Conservation (phyloP, 2,113 vertebrate genomes). For the Taurulus bubalis region DNA sequence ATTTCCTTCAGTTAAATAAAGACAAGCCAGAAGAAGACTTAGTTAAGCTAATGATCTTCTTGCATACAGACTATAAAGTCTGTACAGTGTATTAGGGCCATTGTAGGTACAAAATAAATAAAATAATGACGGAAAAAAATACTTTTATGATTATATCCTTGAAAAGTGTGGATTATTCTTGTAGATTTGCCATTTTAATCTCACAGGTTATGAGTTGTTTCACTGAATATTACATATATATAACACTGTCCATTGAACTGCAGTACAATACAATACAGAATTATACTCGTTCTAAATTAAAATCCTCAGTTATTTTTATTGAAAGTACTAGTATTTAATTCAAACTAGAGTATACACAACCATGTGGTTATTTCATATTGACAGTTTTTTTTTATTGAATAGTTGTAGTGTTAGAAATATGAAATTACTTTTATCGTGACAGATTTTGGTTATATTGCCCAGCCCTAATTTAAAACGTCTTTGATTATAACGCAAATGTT, state of each 20-base stretch:
- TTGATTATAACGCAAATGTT: not conserved
- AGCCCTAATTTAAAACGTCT: not conserved
- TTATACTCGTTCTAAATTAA: not conserved
- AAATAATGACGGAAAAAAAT: too few species aligned
- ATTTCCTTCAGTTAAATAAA: constrained; percentile 9
- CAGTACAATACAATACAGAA: not conserved
- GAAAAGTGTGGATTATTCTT: not conserved
- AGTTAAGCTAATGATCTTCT: constrained; percentile 8
- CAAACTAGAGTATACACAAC: not conserved
- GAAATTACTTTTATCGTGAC: too few species aligned
- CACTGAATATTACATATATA: too few species aligned
- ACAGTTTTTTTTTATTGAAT: too few species aligned
- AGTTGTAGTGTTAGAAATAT: too few species aligned
- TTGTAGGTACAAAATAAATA: too few species aligned
- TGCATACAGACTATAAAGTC: constrained; percentile 6
- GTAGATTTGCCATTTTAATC: not conserved
- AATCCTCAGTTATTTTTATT: not conserved
- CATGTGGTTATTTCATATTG: not conserved
- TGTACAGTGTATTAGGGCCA: too few species aligned
- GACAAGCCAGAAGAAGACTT: not conserved
- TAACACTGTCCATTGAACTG: not conserved
- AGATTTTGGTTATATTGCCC: not conserved
- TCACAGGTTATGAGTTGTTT: not conserved
- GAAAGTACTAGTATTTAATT: not conserved
- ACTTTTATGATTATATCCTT: not conserved